Evolutionary conservation across 2,113 vertebrate species (phyloP).

Genomic region (Bujurquina vittata): DNA sequence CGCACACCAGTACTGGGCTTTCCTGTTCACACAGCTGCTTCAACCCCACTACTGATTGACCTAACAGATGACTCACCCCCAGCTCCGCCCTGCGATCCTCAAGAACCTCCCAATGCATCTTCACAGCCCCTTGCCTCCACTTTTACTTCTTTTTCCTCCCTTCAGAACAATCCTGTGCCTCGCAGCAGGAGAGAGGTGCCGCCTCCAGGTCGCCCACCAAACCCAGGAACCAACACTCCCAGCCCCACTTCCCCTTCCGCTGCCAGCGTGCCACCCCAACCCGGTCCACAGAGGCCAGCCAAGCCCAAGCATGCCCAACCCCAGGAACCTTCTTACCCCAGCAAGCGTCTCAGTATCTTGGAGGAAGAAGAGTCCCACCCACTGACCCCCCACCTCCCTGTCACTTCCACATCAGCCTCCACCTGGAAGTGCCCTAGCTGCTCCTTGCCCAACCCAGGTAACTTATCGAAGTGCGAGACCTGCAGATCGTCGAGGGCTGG

Average conservation of each 20-base stretch:
- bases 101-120: conserved; percentile 70
- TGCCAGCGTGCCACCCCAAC: conserved; percentile 58
- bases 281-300: conserved; percentile 58
- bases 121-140: conserved; percentile 68
- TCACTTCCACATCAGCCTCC: conserved; percentile 46
- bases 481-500: conserved; percentile 77
- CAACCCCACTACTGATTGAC: conserved; percentile 75
- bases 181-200: conserved; percentile 95
- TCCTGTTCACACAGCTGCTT: conserved; percentile 75
- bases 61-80: conserved; percentile 79
- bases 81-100: conserved; percentile 73
- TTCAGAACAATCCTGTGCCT: conserved; percentile 96
- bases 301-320: conserved; percentile 81
- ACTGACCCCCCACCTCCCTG: conserved; percentile 44
- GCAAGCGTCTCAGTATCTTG: conserved; percentile 88
- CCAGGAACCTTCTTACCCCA: conserved; percentile 79
- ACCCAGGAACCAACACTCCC: conserved; percentile 60
- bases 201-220: conserved; percentile 78
- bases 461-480: conserved; percentile 79
- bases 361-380: conserved; percentile 85
- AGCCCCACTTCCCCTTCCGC: conserved; percentile 81
- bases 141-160: conserved; percentile 84
- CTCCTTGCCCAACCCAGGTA: conserved; percentile 70
- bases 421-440: conserved; percentile 88
- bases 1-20: conserved; percentile 87